A percentile compares a stretch with the other conserved stretches of the same genome.
phyloP scores from a whole-genome alignment of 2,113 vertebrate genomes.

The Anguilla japonica region DNA sequence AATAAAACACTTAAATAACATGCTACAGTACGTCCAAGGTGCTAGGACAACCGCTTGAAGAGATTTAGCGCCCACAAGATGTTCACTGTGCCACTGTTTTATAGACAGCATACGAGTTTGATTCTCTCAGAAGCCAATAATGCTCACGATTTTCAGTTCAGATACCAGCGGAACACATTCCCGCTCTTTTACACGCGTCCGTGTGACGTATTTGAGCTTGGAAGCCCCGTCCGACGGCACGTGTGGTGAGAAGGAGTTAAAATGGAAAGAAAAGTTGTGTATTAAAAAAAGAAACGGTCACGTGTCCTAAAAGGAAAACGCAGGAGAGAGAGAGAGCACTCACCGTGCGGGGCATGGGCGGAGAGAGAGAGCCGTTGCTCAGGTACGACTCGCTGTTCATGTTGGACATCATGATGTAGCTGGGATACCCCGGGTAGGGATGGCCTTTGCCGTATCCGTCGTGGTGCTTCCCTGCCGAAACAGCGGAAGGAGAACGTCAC shows the following conservation, averaged over 20 bases:
- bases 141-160: not conserved
- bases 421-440: conserved; percentile 87
- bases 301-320: not conserved
- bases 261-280: not conserved
- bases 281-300: not conserved
- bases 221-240: not conserved
- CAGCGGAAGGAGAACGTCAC: conserved; percentile 50
- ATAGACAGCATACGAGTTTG: not conserved
- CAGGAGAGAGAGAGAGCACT: conserved; percentile 62
- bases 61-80: not conserved
- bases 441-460: conserved; percentile 94
- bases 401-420: conserved; percentile 99
- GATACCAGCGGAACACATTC: not conserved
- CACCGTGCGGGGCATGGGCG: conserved; percentile 95
- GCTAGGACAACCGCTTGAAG: not conserved
- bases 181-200: not conserved
- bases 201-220: not conserved
- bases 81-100: not conserved
- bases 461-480: conserved; percentile 81
- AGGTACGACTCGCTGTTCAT: conserved; percentile 95
- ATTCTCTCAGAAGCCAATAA: not conserved
- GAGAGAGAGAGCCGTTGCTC: conserved; percentile 96
- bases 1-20: not conserved
- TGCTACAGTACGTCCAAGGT: not conserved
- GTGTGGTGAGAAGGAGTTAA: not conserved